Conservation (phyloP, 2,113 vertebrate species). For the Planiliza haematocheilus region DNA sequence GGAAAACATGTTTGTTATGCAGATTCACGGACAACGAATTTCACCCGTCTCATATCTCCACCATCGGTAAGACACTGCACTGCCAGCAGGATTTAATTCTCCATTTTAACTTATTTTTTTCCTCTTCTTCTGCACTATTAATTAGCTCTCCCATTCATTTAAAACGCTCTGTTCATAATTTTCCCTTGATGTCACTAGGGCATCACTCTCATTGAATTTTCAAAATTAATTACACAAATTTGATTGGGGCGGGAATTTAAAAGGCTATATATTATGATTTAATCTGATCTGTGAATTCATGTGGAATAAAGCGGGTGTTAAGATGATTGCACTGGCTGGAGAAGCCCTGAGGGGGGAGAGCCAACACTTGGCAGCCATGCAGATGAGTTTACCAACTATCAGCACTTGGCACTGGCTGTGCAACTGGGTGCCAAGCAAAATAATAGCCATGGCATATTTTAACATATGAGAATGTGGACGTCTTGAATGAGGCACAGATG, state of each 20-base stretch:
- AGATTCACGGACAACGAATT: constrained; percentile 99
- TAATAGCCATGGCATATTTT: neutral
- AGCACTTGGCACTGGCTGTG: constrained; percentile 21
- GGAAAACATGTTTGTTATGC: constrained; percentile 97
- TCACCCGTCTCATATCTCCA: constrained; percentile 97
- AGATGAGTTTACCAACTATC: constrained; percentile 58
- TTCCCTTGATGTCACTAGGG: constrained; percentile 13
- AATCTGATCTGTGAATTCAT: neutral
- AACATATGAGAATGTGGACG: neutral
- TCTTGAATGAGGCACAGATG: neutral
- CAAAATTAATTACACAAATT: neutral
- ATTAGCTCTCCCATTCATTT: neutral
- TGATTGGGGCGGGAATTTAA: neutral
- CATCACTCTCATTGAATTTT: neutral
- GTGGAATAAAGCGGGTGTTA: neutral
- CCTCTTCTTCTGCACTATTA: neutral
- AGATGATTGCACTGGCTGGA: constrained; percentile 25
- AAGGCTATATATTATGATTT: neutral
- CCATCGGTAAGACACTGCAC: constrained; percentile 89
- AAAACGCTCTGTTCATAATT: neutral
- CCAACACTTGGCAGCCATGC: constrained; percentile 48
- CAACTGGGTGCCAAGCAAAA: constrained; percentile 8
- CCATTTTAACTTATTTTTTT: neutral
- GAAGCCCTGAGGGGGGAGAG: constrained; percentile 26
- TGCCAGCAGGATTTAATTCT: neutral